phyloP scores from a whole-genome alignment of 2,888 invertebrate genomes.

The Heteropelma amictum region DNA sequence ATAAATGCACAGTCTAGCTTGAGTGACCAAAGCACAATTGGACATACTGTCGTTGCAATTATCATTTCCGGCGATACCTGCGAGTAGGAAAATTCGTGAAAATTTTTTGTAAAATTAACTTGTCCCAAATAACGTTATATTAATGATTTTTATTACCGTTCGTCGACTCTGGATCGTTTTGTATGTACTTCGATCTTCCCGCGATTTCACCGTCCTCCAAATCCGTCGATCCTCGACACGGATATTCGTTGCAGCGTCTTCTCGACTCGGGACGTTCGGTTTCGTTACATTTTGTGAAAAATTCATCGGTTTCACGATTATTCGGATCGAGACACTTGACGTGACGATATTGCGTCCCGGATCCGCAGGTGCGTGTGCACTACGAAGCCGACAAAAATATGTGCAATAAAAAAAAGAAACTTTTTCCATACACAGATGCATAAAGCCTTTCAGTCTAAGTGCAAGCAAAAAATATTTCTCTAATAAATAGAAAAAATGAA shows the following conservation, averaged over 20 bases:
- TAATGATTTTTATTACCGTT: constrained; percentile 38
- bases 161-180: constrained; percentile 60
- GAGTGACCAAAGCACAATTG: constrained; percentile 89
- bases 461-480: too few relatives aligned
- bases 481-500: too few relatives aligned
- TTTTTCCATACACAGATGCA: too few relatives aligned
- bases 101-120: neutral
- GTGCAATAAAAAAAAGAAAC: too few relatives aligned
- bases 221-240: constrained; percentile 60
- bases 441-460: too few relatives aligned
- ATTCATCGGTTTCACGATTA: constrained; percentile 71
- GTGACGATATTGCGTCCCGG: constrained; percentile 80
- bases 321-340: constrained; percentile 79
- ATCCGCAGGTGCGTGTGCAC: constrained; percentile 82
- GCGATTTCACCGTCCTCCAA: constrained; percentile 49
- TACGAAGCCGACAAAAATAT: too few relatives aligned
- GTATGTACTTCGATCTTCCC: constrained; percentile 54
- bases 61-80: constrained; percentile 73
- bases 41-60: constrained; percentile 85
- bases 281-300: constrained; percentile 78
- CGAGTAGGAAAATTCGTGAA: constrained; percentile 56
- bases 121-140: neutral
- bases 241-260: constrained; percentile 79
- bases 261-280: constrained; percentile 78
- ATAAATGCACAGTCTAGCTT: constrained; percentile 91